Evolutionary conservation across 2,113 vertebrate genomes (phyloP).

Genomic region (Chlorocebus sabaeus): DNA sequence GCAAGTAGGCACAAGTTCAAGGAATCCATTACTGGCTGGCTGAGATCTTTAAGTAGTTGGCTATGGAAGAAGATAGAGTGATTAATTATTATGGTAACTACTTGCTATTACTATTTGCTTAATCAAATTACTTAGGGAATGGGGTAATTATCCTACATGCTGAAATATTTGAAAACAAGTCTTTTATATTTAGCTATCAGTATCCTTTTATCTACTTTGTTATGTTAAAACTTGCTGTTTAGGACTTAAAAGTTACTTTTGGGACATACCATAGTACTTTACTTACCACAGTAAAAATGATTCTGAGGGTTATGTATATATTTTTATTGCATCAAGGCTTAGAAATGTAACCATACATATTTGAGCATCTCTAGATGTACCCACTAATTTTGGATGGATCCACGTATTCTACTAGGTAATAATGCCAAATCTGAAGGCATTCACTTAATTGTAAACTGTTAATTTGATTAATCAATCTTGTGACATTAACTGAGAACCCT

Average conservation of each 20-base stretch:
- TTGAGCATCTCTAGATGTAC: background rate
- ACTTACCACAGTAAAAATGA: background rate
- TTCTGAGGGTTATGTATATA: background rate
- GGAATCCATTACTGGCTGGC: constrained; percentile 11
- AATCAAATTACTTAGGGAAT: background rate
- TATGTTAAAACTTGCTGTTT: constrained; percentile 26
- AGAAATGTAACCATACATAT: background rate
- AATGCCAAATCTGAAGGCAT: constrained; percentile 29
- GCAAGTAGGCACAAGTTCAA: constrained; percentile 39
- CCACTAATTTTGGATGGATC: background rate
- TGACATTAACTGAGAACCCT: background rate
- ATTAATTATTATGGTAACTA: background rate
- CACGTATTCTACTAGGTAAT: background rate
- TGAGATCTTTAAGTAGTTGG: constrained; percentile 19
- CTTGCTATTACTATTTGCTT: constrained; percentile 23
- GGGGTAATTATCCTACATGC: constrained; percentile 7
- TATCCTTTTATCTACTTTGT: constrained; percentile 29
- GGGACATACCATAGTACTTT: background rate
- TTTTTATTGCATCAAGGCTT: background rate
- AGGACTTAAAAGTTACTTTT: background rate
- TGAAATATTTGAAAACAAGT: constrained; percentile 41
- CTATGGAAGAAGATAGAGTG: constrained; percentile 42
- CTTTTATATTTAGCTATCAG: background rate
- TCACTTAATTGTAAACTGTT: background rate
- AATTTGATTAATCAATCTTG: background rate